These are phyloP conservation scores for Hybognathus amarus DNA, from an alignment of 2,797 vertebrate genomes.

Conservation along the genomic window DNA sequence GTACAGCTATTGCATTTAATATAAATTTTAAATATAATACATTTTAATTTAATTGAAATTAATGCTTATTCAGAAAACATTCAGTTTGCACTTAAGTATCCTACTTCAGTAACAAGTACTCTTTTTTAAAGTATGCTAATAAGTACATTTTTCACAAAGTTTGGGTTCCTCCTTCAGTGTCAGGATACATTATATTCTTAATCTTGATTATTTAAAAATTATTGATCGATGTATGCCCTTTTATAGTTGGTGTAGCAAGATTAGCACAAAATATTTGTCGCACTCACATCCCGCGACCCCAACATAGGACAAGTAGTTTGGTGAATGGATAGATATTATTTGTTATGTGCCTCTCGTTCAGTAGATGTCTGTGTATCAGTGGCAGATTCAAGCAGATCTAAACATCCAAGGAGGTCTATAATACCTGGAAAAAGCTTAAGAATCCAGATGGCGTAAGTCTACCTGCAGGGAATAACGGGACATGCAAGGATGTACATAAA, in stretches of 20 bases:
- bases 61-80: not conserved
- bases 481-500: not conserved
- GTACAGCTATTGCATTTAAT: not conserved
- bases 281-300: not conserved
- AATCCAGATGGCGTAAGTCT: slow-evolving; percentile 9
- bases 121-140: not conserved
- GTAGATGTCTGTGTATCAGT: not conserved
- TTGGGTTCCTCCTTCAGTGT: not conserved
- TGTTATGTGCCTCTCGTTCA: not conserved
- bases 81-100: not conserved
- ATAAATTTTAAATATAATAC: not conserved
- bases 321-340: not conserved
- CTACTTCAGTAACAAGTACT: not conserved
- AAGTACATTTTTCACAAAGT: not conserved
- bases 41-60: not conserved
- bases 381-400: not conserved
- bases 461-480: slow-evolving; percentile 5
- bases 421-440: slow-evolving; percentile 17
- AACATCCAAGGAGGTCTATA: slow-evolving; percentile 25
- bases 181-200: not conserved
- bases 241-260: not conserved
- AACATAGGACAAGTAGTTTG: not conserved
- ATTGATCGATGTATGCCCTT: not conserved
- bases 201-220: not conserved
- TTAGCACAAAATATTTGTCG: not conserved